Conservation (phyloP, 2,113 vertebrate species). For the Chaenogobius annularis region DNA sequence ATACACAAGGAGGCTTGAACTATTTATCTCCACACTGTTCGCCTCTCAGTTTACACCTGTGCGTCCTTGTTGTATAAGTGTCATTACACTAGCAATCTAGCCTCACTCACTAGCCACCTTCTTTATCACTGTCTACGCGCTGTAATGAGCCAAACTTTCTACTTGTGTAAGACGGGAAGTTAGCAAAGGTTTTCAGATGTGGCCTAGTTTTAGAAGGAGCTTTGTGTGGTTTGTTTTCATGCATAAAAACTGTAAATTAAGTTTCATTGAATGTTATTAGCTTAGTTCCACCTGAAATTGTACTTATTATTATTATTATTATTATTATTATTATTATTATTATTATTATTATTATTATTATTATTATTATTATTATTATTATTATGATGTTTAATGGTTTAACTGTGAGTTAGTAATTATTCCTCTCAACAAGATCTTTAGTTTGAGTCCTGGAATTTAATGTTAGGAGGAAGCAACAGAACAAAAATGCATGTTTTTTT, state of each 20-base stretch:
- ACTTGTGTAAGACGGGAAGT: constrained; percentile 32
- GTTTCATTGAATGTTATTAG: background rate
- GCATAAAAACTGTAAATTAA: background rate
- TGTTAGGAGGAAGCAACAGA: too few species aligned
- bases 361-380: background rate
- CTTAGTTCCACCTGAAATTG: background rate
- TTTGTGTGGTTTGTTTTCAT: constrained; percentile 7
- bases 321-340: background rate
- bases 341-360: background rate
- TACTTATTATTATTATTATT: background rate
- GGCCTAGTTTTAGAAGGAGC: constrained; percentile 39
- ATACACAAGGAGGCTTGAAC: constrained; percentile 41
- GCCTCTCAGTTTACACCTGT: constrained; percentile 59
- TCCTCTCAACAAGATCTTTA: too few species aligned
- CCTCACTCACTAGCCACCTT: constrained; percentile 36
- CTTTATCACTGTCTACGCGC: constrained; percentile 33
- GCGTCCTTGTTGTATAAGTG: constrained; percentile 38
- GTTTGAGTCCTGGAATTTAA: too few species aligned
- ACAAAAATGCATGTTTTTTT: too few species aligned
- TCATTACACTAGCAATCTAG: constrained; percentile 42
- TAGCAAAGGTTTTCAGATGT: constrained; percentile 39
- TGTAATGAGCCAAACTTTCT: constrained; percentile 56
- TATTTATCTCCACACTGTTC: constrained; percentile 55
- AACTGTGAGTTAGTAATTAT: too few species aligned
- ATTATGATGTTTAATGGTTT: too few species aligned